phyloP scores from a whole-genome alignment of 2,113 vertebrate genomes.

The Mus pahari region DNA sequence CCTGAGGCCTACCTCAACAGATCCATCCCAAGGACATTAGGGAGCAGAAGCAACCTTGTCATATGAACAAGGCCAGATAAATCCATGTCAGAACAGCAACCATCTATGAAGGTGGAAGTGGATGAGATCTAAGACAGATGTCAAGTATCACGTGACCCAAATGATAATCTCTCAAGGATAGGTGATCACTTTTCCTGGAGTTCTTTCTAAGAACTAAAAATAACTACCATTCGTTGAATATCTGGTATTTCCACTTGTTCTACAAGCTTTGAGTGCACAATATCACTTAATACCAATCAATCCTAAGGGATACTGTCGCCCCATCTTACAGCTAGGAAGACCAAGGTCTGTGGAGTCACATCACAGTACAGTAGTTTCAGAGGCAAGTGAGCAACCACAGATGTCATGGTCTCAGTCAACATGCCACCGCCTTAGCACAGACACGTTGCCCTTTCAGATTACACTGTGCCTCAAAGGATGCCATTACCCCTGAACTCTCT shows the following conservation, averaged over 20 bases:
- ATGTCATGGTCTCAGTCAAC: not conserved
- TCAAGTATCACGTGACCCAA: not conserved
- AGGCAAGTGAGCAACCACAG: not conserved
- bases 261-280: not conserved
- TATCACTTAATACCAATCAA: not conserved
- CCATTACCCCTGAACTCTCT: not conserved
- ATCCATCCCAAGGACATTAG: not conserved
- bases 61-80: not conserved
- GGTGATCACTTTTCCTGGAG: not conserved
- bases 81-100: not conserved
- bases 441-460: not conserved
- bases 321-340: not conserved
- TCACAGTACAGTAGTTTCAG: not conserved
- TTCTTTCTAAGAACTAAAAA: not conserved
- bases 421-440: fast-evolving
- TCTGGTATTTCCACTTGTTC: not conserved
- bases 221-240: not conserved
- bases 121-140: conserved; percentile 4
- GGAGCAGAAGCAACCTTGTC: not conserved
- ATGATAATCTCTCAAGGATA: not conserved
- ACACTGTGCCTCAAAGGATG: not conserved
- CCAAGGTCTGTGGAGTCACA: not conserved
- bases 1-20: not conserved
- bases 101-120: not conserved
- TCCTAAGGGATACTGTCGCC: not conserved